Evolutionary conservation across 2,888 invertebrate species (phyloP), one percentile per base, ranked within the genome.

Genomic region (Caenorhabditis auriculariae): DNA sequence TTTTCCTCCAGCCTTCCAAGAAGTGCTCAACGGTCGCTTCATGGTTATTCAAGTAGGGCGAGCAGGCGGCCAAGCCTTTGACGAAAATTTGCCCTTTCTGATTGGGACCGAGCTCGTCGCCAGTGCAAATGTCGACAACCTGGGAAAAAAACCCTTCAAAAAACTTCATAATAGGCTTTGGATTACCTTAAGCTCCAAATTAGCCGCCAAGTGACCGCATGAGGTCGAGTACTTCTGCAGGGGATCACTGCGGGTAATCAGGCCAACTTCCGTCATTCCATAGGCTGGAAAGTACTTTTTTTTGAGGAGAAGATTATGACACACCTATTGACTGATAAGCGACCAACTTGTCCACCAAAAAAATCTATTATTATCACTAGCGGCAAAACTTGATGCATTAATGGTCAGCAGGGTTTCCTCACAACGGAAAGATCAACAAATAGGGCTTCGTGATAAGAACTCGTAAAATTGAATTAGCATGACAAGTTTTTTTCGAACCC

Each of bases 1-100:
- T 62, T 44, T 54, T 62, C 9, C 62, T 27, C 62, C 62, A 62
- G 12, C 51, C 62, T 4, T 62, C 62, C 4, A 62, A 47, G 9
- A 62, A 62, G 23, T 62, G 62, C 4, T 62, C 62, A 9, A 29
- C 50, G 0, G 62, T 62, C 17, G 62, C 62, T 21, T 44, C 29
- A 6, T 57, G 57, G 27, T 62, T 62, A 27, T 62, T 62, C 6
- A 62, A 21, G 15, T 62, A 62, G 3, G 62, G 62, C 4, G 56
- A 56, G 37, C 51, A 45, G 2, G 62, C 62, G 5, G 57, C 35
- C 0, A 62, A 9, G 0, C 62, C 62, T 21, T 54, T 54, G 19
- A 62, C 57, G 48, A 55, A 58, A 35, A 62, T 62, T 27, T 62
- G 62, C 4, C 62, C 62, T 35, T 62, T 62, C 24, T 57, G 51